Evolutionary conservation across 2,113 vertebrate species (phyloP).

Genomic region (Sigmodon hispidus): DNA sequence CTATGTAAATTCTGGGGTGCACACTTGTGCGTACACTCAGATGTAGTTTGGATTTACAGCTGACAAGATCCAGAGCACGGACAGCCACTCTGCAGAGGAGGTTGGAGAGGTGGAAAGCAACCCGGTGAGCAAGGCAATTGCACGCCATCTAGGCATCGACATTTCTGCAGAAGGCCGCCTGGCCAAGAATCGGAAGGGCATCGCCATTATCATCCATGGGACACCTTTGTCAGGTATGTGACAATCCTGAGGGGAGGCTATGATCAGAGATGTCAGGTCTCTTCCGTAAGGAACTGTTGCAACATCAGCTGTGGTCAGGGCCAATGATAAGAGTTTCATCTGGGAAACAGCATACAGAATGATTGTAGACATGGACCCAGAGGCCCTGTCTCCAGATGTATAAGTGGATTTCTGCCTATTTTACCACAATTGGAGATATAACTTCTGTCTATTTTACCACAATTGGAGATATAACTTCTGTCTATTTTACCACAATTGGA

Average conservation of each 20-base stretch:
- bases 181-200: constrained; percentile 84
- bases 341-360: background rate
- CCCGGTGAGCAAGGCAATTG: constrained; percentile 86
- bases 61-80: constrained; percentile 73
- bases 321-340: background rate
- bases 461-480: background rate
- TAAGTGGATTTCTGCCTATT: background rate
- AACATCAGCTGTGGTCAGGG: background rate
- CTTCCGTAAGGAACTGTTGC: background rate
- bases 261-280: background rate
- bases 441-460: background rate
- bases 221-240: constrained; percentile 89
- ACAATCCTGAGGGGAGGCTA: background rate
- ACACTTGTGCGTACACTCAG: background rate
- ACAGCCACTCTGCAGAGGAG: constrained; percentile 61
- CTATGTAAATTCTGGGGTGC: background rate
- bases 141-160: constrained; percentile 86
- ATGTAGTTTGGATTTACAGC: background rate
- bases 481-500: background rate
- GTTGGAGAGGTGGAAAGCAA: constrained; percentile 83
- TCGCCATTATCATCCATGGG: constrained; percentile 90
- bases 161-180: constrained; percentile 80
- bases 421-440: too few relatives aligned
- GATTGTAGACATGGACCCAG: background rate
- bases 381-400: background rate